Evolutionary conservation across 2,888 invertebrate species (phyloP).

Genomic region (Tipula confusa): DNA sequence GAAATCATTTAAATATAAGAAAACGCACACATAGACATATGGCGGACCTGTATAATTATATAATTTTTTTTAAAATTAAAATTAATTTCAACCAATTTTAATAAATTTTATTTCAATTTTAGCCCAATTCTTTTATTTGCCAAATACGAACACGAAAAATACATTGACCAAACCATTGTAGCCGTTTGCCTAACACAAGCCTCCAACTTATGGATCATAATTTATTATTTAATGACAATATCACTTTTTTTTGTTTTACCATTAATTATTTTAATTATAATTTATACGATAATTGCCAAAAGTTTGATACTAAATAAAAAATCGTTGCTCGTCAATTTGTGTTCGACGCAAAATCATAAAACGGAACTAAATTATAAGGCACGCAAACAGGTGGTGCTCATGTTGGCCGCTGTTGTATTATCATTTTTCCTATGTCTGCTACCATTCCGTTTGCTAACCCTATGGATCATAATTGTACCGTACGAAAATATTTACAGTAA

Average conservation of each 20-base stretch:
- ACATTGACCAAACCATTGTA: conserved; percentile 65
- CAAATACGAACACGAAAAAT: conserved; percentile 63
- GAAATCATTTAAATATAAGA: background rate
- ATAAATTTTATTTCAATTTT: conserved; percentile 40
- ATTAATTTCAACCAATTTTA: too few relatives aligned
- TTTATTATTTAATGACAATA: conserved; percentile 75
- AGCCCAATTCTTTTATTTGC: conserved; percentile 75
- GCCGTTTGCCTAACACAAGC: conserved; percentile 77
- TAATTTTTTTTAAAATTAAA: background rate
- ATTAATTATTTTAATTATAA: conserved; percentile 68
- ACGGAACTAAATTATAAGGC: conserved; percentile 70
- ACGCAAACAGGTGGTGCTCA: conserved; percentile 76
- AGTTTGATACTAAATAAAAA: conserved; percentile 65
- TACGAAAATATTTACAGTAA: conserved; percentile 59
- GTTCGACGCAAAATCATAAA: conserved; percentile 56
- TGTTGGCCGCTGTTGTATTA: conserved; percentile 81
- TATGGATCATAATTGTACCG: conserved; percentile 77
- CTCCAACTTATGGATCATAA: conserved; percentile 67
- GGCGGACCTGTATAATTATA: background rate
- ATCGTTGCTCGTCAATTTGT: conserved; percentile 60
- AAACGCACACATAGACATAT: background rate
- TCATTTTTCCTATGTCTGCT: conserved; percentile 85
- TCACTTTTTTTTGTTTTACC: conserved; percentile 78
- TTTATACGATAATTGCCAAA: conserved; percentile 80
- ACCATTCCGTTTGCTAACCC: conserved; percentile 76